phyloP scores from a whole-genome alignment of 2,888 invertebrate genomes.

The Beris morrisii region DNA sequence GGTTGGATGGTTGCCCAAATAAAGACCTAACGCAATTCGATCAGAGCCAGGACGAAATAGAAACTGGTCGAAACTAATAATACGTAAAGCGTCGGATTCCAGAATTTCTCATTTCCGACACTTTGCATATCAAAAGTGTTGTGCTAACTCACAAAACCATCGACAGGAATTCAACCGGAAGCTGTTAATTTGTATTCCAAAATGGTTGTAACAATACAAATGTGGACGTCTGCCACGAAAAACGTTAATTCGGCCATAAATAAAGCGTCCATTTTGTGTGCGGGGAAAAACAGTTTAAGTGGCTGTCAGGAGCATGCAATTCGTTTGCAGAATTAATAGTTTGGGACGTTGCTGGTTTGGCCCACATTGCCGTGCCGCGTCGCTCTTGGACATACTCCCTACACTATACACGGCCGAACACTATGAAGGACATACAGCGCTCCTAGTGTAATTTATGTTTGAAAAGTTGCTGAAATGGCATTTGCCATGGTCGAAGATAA shows the following conservation, averaged over 20 bases:
- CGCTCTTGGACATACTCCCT: not conserved
- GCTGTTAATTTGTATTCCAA: slow-evolving; percentile 22
- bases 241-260: slow-evolving; percentile 26
- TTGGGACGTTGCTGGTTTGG: slow-evolving; percentile 22
- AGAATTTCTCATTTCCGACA: too few relatives aligned
- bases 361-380: not conserved
- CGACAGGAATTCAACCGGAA: slow-evolving; percentile 8
- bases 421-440: slow-evolving; percentile 6
- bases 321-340: slow-evolving; percentile 37
- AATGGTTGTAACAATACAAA: slow-evolving; percentile 2
- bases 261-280: slow-evolving; percentile 21
- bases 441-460: slow-evolving; percentile 24
- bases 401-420: not conserved
- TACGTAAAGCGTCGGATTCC: too few relatives aligned
- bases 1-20: too few relatives aligned
- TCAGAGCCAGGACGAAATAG: too few relatives aligned
- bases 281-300: slow-evolving; percentile 36
- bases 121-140: too few relatives aligned
- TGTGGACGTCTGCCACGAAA: slow-evolving; percentile 2
- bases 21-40: too few relatives aligned
- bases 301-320: slow-evolving; percentile 36
- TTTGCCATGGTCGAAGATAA: slow-evolving; percentile 22
- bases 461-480: slow-evolving; percentile 32
- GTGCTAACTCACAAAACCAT: too few relatives aligned
- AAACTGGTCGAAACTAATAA: too few relatives aligned